These are phyloP conservation scores for Criorhina ranunculi DNA, from an alignment of 2,888 invertebrate species.

Conservation along the genomic window DNA sequence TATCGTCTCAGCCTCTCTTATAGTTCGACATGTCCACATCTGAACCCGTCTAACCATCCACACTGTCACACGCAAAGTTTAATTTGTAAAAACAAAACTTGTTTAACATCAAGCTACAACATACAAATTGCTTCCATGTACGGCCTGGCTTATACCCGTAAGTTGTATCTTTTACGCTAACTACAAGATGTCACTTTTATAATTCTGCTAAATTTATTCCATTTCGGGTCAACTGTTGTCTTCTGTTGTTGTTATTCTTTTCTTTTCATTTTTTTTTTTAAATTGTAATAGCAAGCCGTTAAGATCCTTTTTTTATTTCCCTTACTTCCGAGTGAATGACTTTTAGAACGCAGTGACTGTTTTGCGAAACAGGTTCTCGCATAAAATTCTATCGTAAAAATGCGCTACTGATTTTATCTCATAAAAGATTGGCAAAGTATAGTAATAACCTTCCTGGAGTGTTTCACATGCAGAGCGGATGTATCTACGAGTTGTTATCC, in stretches of 20 bases:
- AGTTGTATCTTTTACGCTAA: neutral
- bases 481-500: neutral
- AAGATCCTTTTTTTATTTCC: conserved; percentile 47
- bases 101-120: neutral
- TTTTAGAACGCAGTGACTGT: conserved; percentile 43
- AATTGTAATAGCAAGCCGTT: conserved; percentile 28
- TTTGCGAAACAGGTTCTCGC: conserved; percentile 57
- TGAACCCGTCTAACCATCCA: no score
- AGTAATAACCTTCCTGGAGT: conserved; percentile 41
- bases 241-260: neutral
- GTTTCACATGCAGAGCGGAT: conserved; percentile 34
- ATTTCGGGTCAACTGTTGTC: conserved; percentile 44
- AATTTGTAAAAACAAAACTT: neutral
- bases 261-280: no score
- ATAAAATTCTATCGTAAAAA: conserved; percentile 63
- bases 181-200: conserved; percentile 1
- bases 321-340: conserved; percentile 68
- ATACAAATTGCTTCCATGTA: neutral
- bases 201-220: conserved; percentile 39
- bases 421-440: conserved; percentile 53
- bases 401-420: conserved; percentile 55
- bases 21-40: no score
- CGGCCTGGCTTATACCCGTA: neutral
- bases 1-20: no score
- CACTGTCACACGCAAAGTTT: no score